Base-by-base conservation (phyloP, 2,888 invertebrate genomes). In the Agonum fuliginosum region DNA sequence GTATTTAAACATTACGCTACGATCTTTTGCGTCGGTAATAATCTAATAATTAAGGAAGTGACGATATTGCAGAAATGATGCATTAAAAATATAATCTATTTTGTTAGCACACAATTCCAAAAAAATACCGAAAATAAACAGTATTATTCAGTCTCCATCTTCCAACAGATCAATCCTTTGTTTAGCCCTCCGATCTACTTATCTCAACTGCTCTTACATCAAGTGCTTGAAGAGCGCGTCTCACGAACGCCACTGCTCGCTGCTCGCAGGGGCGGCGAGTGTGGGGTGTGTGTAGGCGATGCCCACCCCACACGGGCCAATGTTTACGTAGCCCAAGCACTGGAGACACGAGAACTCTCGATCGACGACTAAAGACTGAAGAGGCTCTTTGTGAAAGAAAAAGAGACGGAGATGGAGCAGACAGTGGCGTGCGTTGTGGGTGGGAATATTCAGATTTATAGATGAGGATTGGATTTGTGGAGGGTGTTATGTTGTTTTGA, bases 121-220 rank as follows among this genome's bases (percentile, higher is more conserved):
- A n/a, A n/a, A n/a, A n/a, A n/a, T n/a, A n/a, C n/a, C n/a, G n/a
- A n/a, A n/a, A n/a, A n/a, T n/a, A n/a, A n/a, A n/a, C n/a, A n/a
- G n/a, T n/a, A n/a, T n/a, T n/a, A n/a, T n/a, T n/a, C n/a, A n/a
- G n/a, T n/a, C n/a, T n/a, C 8, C 30, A 30, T 30, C 30, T 5
- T 8, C n/a, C 54, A 54, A 54, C 54, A 54, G 54, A 37, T 65
- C 65, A 30, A 34, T 30, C 37, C 65, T 65, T 65, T 65, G 65
- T 65, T 65, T 65, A 65, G 17, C 37, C 48, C 12, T 2, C 30
- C 30, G 34, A 65, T 30, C 65, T 65, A 30, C 65, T 65, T 65
- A 65, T 30, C 65, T 65, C 34, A 65, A 65, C 19, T 34, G 65
- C 65, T 65, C 65, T 65, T 20, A 30, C 8, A 8, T 30, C 43